Evolutionary conservation across 2,113 vertebrate genomes (phyloP).

Genomic region (Connochaetes taurinus): DNA sequence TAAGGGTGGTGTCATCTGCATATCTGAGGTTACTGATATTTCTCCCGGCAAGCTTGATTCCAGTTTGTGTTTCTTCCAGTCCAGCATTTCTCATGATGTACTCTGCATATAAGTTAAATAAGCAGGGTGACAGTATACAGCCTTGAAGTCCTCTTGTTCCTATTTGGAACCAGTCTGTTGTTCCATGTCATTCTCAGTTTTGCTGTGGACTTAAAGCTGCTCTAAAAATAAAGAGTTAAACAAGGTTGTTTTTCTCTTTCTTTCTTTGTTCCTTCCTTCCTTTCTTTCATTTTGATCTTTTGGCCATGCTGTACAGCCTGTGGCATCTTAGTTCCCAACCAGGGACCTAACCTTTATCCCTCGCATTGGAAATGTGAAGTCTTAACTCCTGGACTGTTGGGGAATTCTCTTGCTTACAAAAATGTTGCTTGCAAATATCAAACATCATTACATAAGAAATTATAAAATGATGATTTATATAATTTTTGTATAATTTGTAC

Average conservation of each 20-base stretch:
- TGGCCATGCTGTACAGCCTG: background rate
- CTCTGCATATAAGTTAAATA: too few species aligned
- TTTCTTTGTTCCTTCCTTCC: background rate
- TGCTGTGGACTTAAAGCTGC: background rate
- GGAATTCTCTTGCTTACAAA: conserved; percentile 79
- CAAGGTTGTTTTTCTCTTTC: background rate
- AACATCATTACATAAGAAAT: conserved; percentile 90
- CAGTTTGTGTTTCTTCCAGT: too few species aligned
- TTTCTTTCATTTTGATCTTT: background rate
- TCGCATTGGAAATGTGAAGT: background rate
- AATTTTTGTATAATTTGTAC: conserved; percentile 88
- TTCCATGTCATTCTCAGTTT: background rate
- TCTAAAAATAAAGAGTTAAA: background rate
- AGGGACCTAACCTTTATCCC: background rate
- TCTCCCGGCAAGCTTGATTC: too few species aligned
- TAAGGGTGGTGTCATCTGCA: too few species aligned
- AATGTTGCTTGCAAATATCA: conserved; percentile 86
- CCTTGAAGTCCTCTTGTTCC: too few species aligned
- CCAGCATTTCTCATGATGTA: too few species aligned
- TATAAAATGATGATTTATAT: conserved; percentile 87
- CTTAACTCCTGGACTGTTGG: background rate
- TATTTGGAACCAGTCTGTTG: too few species aligned
- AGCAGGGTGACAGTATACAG: too few species aligned
- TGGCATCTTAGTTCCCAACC: background rate
- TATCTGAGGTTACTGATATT: too few species aligned